phyloP scores from a whole-genome alignment of 2,888 invertebrate species.

The Allophyes oxyacanthae region DNA sequence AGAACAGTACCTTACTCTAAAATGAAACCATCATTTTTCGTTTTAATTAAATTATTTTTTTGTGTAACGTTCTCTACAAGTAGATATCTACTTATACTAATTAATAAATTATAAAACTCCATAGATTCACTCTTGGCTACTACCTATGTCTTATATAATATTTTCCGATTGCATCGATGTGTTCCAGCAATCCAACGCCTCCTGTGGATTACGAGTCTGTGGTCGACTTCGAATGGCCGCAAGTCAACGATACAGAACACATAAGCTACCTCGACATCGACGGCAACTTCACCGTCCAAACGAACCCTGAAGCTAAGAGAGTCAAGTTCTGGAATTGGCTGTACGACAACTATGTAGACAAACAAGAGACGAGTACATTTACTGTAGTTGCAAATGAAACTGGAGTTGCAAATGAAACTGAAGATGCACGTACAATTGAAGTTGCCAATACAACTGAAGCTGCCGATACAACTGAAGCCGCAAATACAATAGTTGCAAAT shows the following conservation, averaged over 20 bases:
- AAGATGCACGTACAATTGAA: too few species aligned
- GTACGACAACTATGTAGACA: conserved; percentile 74
- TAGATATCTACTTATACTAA: too few species aligned
- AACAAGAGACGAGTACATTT: conserved; percentile 17
- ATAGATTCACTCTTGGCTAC: too few species aligned
- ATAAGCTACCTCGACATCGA: conserved; percentile 88
- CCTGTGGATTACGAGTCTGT: conserved; percentile 83
- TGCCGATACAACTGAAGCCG: too few species aligned
- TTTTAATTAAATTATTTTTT: too few species aligned
- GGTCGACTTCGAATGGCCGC: conserved; percentile 86
- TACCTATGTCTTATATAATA: background rate
- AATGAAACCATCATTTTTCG: too few species aligned
- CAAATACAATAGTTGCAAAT: background rate
- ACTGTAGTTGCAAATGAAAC: background rate
- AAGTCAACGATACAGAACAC: conserved; percentile 78
- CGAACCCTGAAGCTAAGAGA: conserved; percentile 87
- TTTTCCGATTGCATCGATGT: conserved; percentile 1
- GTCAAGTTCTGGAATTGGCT: conserved; percentile 89
- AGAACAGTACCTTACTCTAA: too few species aligned
- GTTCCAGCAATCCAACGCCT: conserved; percentile 88
- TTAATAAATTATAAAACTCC: too few species aligned
- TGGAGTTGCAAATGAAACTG: too few species aligned
- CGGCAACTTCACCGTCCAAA: conserved; percentile 82
- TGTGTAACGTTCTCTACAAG: too few species aligned
- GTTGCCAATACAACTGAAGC: too few species aligned